A percentile compares a stretch with the other conserved stretches of the same genome.
Conservation (phyloP, 2,888 invertebrate genomes). For the Lissocephala sabroskyi region DNA sequence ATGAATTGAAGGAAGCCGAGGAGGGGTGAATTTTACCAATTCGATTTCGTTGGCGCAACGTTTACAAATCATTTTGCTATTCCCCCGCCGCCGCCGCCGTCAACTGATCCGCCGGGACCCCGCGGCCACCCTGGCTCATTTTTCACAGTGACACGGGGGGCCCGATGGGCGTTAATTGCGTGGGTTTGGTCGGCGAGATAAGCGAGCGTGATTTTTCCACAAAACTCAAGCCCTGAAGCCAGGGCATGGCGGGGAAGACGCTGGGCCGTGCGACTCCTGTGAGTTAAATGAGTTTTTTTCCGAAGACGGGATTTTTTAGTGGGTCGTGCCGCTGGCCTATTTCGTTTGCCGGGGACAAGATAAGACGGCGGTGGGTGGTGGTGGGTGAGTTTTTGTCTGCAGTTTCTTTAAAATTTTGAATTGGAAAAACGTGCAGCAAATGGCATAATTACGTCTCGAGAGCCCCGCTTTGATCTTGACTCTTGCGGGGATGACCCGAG, state of each 20-base stretch:
- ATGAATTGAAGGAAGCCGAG: constrained; percentile 11
- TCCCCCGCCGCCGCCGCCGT: constrained; percentile 21
- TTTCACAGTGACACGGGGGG: constrained; percentile 58
- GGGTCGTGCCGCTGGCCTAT: constrained; percentile 29
- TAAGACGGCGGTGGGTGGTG: background rate
- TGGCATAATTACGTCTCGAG: constrained; percentile 52
- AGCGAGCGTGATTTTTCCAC: constrained; percentile 68
- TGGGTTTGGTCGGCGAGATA: constrained; percentile 66
- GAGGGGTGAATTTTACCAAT: constrained; percentile 21
- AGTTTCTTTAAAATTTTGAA: constrained; percentile 41
- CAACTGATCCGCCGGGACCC: background rate
- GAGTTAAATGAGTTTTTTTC: constrained; percentile 33
- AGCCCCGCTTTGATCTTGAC: constrained; percentile 51
- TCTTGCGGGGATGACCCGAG: constrained; percentile 6
- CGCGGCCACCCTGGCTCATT: constrained; percentile 26
- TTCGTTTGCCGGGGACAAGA: constrained; percentile 24
- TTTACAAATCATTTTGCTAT: constrained; percentile 59
- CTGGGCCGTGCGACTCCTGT: constrained; percentile 4
- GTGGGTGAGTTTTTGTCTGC: background rate
- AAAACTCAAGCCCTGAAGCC: constrained; percentile 56
- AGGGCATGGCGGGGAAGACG: constrained; percentile 7
- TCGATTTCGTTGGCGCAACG: constrained; percentile 54
- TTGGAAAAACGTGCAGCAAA: constrained; percentile 60
- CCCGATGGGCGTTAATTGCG: constrained; percentile 67
- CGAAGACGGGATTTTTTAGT: constrained; percentile 8